Evolutionary conservation across 2,113 vertebrate genomes (phyloP).

Genomic region (Catharus bicknelli): DNA sequence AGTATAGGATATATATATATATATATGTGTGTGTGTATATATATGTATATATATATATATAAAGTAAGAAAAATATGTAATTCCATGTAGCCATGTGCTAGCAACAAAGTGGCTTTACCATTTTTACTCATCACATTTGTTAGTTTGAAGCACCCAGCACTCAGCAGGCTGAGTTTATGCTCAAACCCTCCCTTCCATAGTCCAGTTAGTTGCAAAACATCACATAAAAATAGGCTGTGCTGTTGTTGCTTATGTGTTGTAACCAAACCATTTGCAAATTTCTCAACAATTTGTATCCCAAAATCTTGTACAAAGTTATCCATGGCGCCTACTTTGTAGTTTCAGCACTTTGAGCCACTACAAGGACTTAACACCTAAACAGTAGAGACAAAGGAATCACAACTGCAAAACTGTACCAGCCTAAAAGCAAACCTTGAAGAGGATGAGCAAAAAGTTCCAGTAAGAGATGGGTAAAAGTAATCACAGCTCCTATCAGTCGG

Average conservation of each 20-base stretch:
- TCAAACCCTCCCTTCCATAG: constrained; percentile 65
- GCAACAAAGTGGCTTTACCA: constrained; percentile 62
- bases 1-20: constrained; percentile 23
- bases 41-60: background rate
- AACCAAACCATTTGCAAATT: constrained; percentile 66
- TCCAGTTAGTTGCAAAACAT: constrained; percentile 67
- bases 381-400: constrained; percentile 68
- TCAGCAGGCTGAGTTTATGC: constrained; percentile 66
- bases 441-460: constrained; percentile 64
- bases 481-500: background rate
- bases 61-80: constrained; percentile 20
- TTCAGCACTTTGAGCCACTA: constrained; percentile 79
- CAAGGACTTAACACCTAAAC: constrained; percentile 77
- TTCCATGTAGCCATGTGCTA: constrained; percentile 78
- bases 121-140: constrained; percentile 62
- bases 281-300: constrained; percentile 13
- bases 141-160: constrained; percentile 57
- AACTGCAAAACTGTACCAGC: constrained; percentile 63
- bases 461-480: constrained; percentile 61
- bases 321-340: constrained; percentile 77
- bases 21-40: background rate
- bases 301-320: constrained; percentile 63
- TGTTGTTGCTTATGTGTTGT: constrained; percentile 76
- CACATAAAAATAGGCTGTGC: constrained; percentile 71
- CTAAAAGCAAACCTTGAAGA: constrained; percentile 70